Evolutionary conservation across 2,113 vertebrate species (phyloP), one percentile per base, ranked within the genome.

Genomic region (Hippocampus zosterae): DNA sequence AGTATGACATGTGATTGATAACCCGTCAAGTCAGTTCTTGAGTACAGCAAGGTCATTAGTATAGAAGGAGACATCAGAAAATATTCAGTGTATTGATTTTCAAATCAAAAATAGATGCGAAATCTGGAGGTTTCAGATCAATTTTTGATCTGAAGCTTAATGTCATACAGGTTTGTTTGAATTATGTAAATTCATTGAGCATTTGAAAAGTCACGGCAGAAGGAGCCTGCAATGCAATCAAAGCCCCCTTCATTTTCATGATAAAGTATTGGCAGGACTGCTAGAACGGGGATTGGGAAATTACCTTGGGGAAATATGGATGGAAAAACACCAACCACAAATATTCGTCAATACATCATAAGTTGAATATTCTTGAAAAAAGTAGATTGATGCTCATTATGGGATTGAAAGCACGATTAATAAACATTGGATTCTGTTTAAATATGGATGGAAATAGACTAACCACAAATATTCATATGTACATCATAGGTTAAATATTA

Each of bases 1-100:
- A 70, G 75, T 84, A 84, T 88, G 79, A 77, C 69, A 62, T 80
- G 62, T 88, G 82, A 88, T 74, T 79, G 70, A 87, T 82, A 68
- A 76, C 77, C 50, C 78, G 79, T 77, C 78, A 74, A 60, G 65
- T 65, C 77, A 73, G 78, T 69, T 0, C 61, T 60, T 55, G n/a
- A 18, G 37, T 67, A 73, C 71, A 52, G 63, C 48, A 68, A 42
- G 41, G 23, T 55, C 40, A 46, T 69, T 74, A 25, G 7, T 64
- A 3, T 27, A 16, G n/a, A 46, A 25, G 62, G 63, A 44, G 27
- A 55, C 52, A 33, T 60, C 52, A 55, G 52, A 57, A 57, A 57
- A 27, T 57, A 57, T 25, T 57, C 55, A 57, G 55, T 27, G 5
- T 27, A 57, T 16, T 57, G 55, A 57, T 27, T 57, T 57, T 57